Percentiles rank a stretch among this genome's conserved stretches.
phyloP scores from a whole-genome alignment of 2,888 invertebrate species.

The Acanthococcus lagerstroemiae region DNA sequence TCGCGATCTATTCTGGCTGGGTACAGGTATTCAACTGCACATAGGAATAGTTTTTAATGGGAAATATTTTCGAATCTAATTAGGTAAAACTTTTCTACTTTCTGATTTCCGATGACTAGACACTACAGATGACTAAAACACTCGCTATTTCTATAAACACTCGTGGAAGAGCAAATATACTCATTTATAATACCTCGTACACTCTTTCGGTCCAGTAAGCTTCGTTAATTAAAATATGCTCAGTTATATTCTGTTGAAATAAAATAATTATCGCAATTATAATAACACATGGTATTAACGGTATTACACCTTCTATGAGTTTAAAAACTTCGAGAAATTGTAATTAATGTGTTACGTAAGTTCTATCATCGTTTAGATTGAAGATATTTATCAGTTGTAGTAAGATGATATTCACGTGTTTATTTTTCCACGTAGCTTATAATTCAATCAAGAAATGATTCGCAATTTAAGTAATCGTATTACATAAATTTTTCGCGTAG shows the following conservation, averaged over 20 bases:
- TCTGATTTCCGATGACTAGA: too few relatives aligned
- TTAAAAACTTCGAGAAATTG: neutral
- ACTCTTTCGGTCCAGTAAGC: constrained; percentile 86
- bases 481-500: neutral
- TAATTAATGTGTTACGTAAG: too few relatives aligned
- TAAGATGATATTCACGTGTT: neutral
- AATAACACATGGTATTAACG: too few relatives aligned
- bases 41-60: too few relatives aligned
- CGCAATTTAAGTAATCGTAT: neutral
- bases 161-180: too few relatives aligned
- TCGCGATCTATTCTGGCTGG: too few relatives aligned
- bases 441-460: neutral
- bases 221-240: constrained; percentile 89
- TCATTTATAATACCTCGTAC: constrained; percentile 74
- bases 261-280: constrained; percentile 38
- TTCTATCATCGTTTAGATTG: neutral
- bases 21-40: too few relatives aligned
- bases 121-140: too few relatives aligned
- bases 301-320: too few relatives aligned
- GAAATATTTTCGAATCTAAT: too few relatives aligned
- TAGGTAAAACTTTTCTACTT: too few relatives aligned
- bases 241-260: constrained; percentile 88
- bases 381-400: neutral
- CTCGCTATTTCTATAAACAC: too few relatives aligned
- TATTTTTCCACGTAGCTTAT: neutral